Evolutionary conservation across 2,113 vertebrate genomes (phyloP).

Genomic region (Malurus melanocephalus): DNA sequence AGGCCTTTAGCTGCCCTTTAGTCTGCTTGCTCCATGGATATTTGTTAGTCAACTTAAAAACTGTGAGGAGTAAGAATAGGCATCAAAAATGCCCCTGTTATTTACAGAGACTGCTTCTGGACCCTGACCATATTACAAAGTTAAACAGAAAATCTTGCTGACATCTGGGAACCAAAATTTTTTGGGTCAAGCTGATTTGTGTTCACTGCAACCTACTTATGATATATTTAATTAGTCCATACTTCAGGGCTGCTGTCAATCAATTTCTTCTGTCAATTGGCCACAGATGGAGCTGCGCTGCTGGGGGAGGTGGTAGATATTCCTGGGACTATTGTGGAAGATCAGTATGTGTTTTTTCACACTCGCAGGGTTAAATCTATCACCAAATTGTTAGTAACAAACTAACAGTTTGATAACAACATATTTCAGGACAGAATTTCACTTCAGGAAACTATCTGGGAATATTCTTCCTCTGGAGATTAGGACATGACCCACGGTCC

Average conservation of each 20-base stretch:
- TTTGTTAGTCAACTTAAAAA: not conserved
- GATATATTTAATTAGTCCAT: conserved; percentile 47
- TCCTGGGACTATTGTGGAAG: not conserved
- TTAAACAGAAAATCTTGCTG: conserved; percentile 36
- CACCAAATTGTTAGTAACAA: not conserved
- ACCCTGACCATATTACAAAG: not conserved
- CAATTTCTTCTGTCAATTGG: conserved; percentile 7
- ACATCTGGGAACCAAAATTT: conserved; percentile 30
- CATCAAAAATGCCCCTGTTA: not conserved
- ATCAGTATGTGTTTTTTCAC: not conserved
- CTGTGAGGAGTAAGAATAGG: not conserved
- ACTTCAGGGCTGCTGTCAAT: conserved; percentile 43
- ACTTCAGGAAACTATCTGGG: not conserved
- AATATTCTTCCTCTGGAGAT: not conserved
- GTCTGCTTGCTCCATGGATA: not conserved
- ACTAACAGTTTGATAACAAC: not conserved
- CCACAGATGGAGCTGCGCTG: not conserved
- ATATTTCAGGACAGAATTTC: not conserved
- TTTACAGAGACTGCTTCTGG: not conserved
- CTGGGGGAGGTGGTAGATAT: not conserved
- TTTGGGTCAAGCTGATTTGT: conserved; percentile 46
- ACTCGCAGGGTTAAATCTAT: not conserved
- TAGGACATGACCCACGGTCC: rapidly evolving
- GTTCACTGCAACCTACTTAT: conserved; percentile 46
- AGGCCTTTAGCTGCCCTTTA: conserved; percentile 6